A percentile compares a stretch with the other conserved stretches of the same genome.
These are phyloP conservation scores for Parascotia fuliginaria DNA, from an alignment of 2,888 invertebrate species.

Conservation along the genomic window DNA sequence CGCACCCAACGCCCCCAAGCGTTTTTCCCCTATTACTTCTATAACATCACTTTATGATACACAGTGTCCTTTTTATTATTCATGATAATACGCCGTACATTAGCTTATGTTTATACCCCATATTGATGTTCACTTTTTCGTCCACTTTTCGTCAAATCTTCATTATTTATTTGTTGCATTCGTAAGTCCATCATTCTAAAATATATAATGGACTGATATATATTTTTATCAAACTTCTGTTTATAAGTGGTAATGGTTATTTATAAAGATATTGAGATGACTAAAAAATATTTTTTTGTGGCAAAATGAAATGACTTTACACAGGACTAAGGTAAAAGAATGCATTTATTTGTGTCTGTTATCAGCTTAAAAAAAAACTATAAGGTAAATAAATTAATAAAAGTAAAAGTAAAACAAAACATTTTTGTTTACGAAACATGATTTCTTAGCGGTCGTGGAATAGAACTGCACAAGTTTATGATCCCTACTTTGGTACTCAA, in stretches of 20 bases:
- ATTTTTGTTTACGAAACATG: conserved; percentile 2
- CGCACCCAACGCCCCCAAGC: conserved; percentile 58
- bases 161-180: conserved; percentile 54
- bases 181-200: conserved; percentile 23
- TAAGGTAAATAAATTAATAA: no score
- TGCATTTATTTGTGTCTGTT: no score
- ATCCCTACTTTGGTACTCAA: conserved; percentile 8
- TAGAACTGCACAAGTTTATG: conserved; percentile 14
- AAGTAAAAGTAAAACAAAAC: no score
- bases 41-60: conserved; percentile 81
- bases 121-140: conserved; percentile 53
- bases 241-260: neutral
- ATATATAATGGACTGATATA: conserved; percentile 1
- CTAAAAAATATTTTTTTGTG: no score
- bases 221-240: conserved; percentile 10
- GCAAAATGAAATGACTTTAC: no score
- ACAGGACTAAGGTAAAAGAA: no score
- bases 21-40: conserved; percentile 77
- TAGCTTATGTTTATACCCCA: conserved; percentile 67
- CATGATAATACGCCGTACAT: conserved; percentile 78
- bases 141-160: conserved; percentile 47
- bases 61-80: conserved; percentile 78
- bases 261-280: no score
- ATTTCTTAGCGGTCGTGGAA: conserved; percentile 6
- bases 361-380: no score